phyloP scores from a whole-genome alignment of 1,140 invertebrate species.

The Caenorhabditis elegans region DNA sequence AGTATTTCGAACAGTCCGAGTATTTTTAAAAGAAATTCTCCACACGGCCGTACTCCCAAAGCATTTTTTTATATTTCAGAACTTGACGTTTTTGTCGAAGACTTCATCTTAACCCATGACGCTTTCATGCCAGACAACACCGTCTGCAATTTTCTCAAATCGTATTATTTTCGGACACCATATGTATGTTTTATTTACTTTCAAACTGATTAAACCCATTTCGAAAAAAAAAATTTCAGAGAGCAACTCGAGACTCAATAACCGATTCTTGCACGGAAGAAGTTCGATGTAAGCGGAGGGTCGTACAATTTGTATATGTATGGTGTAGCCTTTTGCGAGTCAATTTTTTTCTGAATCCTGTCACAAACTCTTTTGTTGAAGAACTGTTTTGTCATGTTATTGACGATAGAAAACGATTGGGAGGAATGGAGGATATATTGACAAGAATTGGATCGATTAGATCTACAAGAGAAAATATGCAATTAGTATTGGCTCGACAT shows the following conservation, averaged over 20 bases:
- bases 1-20: too few relatives aligned
- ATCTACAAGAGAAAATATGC: conserved; percentile 13
- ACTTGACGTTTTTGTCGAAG: conserved; percentile 78
- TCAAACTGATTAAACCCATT: background rate
- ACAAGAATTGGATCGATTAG: conserved; percentile 54
- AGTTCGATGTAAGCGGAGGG: conserved; percentile 76
- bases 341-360: conserved; percentile 77
- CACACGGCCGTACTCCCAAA: too few relatives aligned
- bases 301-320: conserved; percentile 78
- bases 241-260: background rate
- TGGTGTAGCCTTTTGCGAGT: conserved; percentile 77
- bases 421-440: conserved; percentile 53
- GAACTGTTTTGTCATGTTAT: conserved; percentile 71
- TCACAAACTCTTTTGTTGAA: conserved; percentile 71
- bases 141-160: conserved; percentile 77
- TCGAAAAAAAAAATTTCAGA: conserved; percentile 23
- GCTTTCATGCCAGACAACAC: conserved; percentile 81
- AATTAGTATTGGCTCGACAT: conserved; percentile 48
- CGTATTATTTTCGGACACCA: conserved; percentile 67
- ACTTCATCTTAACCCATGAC: conserved; percentile 83
- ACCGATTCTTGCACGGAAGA: background rate
- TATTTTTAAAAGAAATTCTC: too few relatives aligned
- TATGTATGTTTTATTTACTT: conserved; percentile 39
- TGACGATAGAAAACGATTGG: conserved; percentile 73
- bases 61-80: background rate